These are phyloP conservation scores for Neelides sp. DNA, from an alignment of 1,140 invertebrate species.

Conservation along the genomic window DNA sequence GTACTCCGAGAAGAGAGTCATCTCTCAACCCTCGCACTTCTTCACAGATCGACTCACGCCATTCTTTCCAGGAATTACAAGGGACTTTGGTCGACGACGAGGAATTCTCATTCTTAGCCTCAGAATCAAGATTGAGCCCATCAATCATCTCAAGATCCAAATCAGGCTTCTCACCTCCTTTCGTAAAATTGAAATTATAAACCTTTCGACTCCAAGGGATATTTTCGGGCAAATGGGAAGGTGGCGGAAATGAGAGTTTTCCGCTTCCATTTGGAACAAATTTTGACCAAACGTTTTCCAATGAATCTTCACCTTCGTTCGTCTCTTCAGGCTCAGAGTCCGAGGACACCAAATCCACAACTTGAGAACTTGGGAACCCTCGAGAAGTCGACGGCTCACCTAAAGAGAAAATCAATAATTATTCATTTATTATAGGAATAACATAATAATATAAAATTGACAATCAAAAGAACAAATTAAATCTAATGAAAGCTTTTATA, in stretches of 20 bases:
- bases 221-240: not conserved
- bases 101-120: constrained; percentile 3
- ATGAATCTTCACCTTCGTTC: not conserved
- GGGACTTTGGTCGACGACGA: constrained; percentile 4
- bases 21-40: constrained; percentile 1
- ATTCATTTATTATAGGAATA: too few species aligned
- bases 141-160: too few species aligned
- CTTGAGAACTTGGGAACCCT: not conserved
- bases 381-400: constrained; percentile 4
- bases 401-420: not conserved
- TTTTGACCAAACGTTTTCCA: constrained; percentile 6
- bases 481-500: too few species aligned
- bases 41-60: not conserved
- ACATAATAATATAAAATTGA: too few species aligned
- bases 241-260: not conserved
- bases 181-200: not conserved
- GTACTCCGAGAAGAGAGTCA: not conserved
- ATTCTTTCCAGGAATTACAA: constrained; percentile 8
- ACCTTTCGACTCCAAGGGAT: not conserved
- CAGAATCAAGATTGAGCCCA: too few species aligned
- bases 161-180: too few species aligned
- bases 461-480: too few species aligned
- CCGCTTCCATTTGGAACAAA: constrained; percentile 1
- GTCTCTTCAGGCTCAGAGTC: constrained; percentile 5
- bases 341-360: constrained; percentile 2